These are phyloP conservation scores for Lysandra bellargus DNA, from an alignment of 2,888 invertebrate species.

Conservation along the genomic window DNA sequence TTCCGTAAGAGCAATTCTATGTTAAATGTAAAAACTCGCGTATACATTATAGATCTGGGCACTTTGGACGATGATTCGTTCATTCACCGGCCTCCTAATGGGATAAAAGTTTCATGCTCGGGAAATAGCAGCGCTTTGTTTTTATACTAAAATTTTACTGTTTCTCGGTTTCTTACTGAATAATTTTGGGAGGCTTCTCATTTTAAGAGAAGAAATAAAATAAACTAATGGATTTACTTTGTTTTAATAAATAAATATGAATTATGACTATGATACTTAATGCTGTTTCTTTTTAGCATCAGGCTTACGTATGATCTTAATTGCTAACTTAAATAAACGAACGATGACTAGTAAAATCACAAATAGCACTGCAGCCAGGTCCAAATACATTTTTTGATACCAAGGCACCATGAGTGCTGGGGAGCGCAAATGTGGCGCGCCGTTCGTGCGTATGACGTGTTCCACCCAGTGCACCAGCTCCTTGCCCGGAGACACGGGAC, in stretches of 20 bases:
- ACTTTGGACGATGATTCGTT: conserved; percentile 42
- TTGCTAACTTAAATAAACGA: neutral
- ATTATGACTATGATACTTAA: neutral
- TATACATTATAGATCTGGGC: conserved; percentile 41
- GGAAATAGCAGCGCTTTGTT: too few relatives aligned
- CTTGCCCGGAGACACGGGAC: conserved; percentile 41
- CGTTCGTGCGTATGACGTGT: conserved; percentile 43
- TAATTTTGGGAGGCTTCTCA: too few relatives aligned
- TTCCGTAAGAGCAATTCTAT: conserved; percentile 38
- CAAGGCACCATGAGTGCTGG: conserved; percentile 51
- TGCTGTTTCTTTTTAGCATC: neutral
- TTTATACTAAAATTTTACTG: neutral
- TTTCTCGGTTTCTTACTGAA: neutral
- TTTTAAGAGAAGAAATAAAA: neutral
- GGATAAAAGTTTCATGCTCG: conserved; percentile 20
- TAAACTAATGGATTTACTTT: neutral
- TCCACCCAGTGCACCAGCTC: conserved; percentile 62
- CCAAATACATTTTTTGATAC: conserved; percentile 57
- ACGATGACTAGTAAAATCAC: neutral
- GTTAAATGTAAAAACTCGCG: conserved; percentile 36
- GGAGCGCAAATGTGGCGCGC: conserved; percentile 52
- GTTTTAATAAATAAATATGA: neutral
- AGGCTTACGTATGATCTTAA: neutral
- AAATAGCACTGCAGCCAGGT: conserved; percentile 42
- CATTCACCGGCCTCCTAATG: conserved; percentile 17